Conservation (phyloP, 2,113 vertebrate species). For the Serilophus lunatus region DNA sequence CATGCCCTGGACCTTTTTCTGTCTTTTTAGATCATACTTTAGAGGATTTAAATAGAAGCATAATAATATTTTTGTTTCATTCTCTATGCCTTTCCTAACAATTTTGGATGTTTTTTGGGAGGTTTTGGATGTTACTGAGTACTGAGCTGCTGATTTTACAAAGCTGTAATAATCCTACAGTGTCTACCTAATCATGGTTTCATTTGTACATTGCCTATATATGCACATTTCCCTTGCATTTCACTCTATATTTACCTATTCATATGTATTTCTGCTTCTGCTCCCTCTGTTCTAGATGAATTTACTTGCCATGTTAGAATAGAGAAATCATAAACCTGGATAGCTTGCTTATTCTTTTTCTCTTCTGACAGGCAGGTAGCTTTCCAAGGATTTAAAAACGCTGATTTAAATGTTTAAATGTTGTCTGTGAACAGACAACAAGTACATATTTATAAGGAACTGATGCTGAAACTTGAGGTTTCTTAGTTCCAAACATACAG, state of each 20-base stretch:
- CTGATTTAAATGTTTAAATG: neutral
- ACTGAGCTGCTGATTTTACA: neutral
- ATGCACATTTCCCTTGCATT: neutral
- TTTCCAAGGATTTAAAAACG: neutral
- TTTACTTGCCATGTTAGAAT: neutral
- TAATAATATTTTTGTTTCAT: neutral
- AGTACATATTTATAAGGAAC: neutral
- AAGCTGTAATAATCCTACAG: neutral
- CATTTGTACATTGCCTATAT: neutral
- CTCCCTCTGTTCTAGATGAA: neutral
- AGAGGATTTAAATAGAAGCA: neutral
- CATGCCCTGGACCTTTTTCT: neutral
- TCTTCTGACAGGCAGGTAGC: neutral
- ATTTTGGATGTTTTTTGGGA: neutral
- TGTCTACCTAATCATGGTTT: neutral
- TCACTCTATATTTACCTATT: neutral
- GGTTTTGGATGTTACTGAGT: neutral
- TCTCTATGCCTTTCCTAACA: neutral
- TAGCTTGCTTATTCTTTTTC: neutral
- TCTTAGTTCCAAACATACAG: neutral
- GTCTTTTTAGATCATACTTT: neutral
- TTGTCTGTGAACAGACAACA: neutral
- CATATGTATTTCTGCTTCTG: neutral
- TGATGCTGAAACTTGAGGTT: neutral
- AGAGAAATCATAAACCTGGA: neutral